Percentiles rank a stretch among this genome's conserved stretches.
These are phyloP conservation scores for Chrysemys picta DNA, from an alignment of 2,113 vertebrate species.

Conservation along the genomic window DNA sequence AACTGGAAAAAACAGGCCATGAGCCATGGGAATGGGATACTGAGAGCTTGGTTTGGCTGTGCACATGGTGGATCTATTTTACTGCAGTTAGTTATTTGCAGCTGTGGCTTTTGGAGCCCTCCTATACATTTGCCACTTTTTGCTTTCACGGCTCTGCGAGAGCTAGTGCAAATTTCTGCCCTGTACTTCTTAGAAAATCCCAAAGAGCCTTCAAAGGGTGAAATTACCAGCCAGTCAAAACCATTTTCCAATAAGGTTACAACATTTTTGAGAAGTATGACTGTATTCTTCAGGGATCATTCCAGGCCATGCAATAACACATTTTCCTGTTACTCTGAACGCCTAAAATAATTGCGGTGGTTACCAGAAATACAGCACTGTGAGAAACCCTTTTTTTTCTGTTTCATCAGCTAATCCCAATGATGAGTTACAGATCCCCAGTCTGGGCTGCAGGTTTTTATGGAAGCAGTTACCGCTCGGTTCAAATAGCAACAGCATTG, in stretches of 20 bases:
- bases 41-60: neutral
- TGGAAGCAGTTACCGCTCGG: neutral
- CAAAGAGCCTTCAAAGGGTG: constrained; percentile 17
- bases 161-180: constrained; percentile 8
- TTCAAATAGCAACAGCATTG: rapidly evolving
- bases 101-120: constrained; percentile 53
- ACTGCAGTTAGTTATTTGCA: constrained; percentile 12
- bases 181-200: constrained; percentile 50
- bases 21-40: neutral
- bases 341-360: constrained; percentile 40
- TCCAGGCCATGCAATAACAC: neutral
- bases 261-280: neutral
- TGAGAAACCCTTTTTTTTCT: neutral
- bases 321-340: neutral
- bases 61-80: too few species aligned
- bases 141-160: neutral
- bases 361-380: constrained; percentile 28
- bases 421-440: rapidly evolving
- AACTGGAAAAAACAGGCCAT: neutral
- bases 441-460: rapidly evolving
- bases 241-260: constrained; percentile 28
- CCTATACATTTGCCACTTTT: constrained; percentile 32
- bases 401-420: neutral
- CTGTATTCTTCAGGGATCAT: constrained; percentile 29
- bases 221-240: neutral